Base-by-base conservation (phyloP, 2,113 vertebrate species). In the Perca fluviatilis region DNA sequence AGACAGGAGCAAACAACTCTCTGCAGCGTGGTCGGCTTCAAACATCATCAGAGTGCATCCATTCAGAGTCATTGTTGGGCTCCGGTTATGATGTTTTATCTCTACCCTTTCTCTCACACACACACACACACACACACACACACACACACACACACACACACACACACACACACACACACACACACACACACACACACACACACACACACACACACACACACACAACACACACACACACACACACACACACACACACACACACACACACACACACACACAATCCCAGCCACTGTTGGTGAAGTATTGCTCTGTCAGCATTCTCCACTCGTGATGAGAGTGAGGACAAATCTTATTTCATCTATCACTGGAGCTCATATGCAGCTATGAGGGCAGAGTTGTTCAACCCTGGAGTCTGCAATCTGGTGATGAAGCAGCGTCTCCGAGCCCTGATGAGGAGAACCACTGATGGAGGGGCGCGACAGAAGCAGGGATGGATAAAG, bases 281-380 rank as follows among this genome's bases (percentile, higher is more conserved):
- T 60, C 25, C 6, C 8, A 30, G 40, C 61, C 33, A 19, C 30
- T 36, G 40, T 64, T 46, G 23, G 36, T 46, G 62, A 13, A 27
- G 63, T 10, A 47, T 65, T 65, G 43, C 63, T 47, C 63, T 47
- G 63, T 65, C 43, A 65, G 63, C 43, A 47, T 65, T 65, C n/a
- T 47, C 6, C 63, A 25, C 14, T 9, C 6, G n/a, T 16, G 40
- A 47, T 65, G 13, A 65, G 40, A 23, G n/a, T 47, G 43, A 47
- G 40, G 40, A 47, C 63, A 65, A 25, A 65, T 65, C 43, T 2
- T 47, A 25, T 47, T 65, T 23, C 63, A 25, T 46, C 63, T 65
- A 43, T 10, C 43, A 47, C 14, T 65, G 62, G 21, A 64, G 62
- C 40, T 64, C 62, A 23, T 64, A 46, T 46, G 21, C 62, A 64